Evolutionary conservation across 2,888 invertebrate genomes (phyloP).

Genomic region (Caenorhabditis panamensis): DNA sequence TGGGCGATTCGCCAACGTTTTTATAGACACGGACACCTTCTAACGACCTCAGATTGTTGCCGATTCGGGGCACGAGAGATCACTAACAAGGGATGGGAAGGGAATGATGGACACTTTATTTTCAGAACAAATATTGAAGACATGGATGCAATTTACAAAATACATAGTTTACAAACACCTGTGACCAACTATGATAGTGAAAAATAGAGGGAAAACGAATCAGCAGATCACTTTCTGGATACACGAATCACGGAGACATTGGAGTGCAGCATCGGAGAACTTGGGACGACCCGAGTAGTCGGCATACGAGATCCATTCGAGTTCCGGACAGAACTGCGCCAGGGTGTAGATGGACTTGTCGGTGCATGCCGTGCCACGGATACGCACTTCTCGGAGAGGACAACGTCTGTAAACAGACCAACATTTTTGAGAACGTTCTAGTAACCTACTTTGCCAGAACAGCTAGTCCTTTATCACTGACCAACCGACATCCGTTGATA

Average conservation of each 20-base stretch:
- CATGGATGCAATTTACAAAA: slow-evolving; percentile 5
- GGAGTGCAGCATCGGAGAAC: slow-evolving; percentile 79
- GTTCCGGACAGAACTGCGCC: slow-evolving; percentile 79
- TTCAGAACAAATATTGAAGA: background rate
- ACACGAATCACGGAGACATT: slow-evolving; percentile 77
- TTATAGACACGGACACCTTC: slow-evolving; percentile 44
- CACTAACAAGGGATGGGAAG: background rate
- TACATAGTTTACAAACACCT: slow-evolving; percentile 1
- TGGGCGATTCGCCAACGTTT: slow-evolving; percentile 45
- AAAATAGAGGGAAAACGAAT: slow-evolving; percentile 36
- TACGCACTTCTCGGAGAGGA: slow-evolving; percentile 77
- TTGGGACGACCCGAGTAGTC: slow-evolving; percentile 80
- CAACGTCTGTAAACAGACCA: slow-evolving; percentile 65
- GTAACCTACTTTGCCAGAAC: slow-evolving; percentile 75
- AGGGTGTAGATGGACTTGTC: slow-evolving; percentile 79
- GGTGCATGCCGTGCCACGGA: slow-evolving; percentile 80
- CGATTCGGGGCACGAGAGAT: background rate
- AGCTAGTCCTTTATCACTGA: slow-evolving; percentile 79
- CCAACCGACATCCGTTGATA: slow-evolving; percentile 80
- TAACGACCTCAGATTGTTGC: slow-evolving; percentile 35
- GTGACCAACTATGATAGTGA: background rate
- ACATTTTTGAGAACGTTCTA: no score
- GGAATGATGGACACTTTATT: slow-evolving; percentile 22
- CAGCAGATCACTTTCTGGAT: slow-evolving; percentile 80
- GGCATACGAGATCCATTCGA: slow-evolving; percentile 80